Base-by-base conservation (phyloP, 2,888 invertebrate species). In the Pterostichus niger region DNA sequence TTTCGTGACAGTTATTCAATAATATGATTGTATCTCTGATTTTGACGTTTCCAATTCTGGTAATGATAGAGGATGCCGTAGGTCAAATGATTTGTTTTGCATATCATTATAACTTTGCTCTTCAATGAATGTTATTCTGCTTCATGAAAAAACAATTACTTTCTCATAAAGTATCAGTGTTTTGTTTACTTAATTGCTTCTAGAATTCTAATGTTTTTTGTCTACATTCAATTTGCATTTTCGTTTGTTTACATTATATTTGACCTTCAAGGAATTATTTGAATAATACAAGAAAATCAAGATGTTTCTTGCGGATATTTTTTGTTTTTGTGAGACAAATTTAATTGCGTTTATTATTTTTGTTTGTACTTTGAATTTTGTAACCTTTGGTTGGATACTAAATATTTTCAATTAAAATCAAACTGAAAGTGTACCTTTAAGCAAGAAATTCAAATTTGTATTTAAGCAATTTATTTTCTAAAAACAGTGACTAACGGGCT, bases 281-380 rank as follows among this genome's bases (percentile, higher is more conserved):
- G 10, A 24, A 17, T 24, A 13, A 54, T 13, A 6, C 40, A 40
- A 40, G 9, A 2, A 40, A 40, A 40, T 40, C 9, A 7, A 40
- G 9, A 59, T 40, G 6, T 40, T 59, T 59, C 59, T 59, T 31
- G 10, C 59, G 0, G 0, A 59, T 59, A 59, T 31, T 59, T 54
- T 54, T 56, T 17, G 6, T 56, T 24, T 6, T 10, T 1, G 10
- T 17, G 24, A 31, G 11, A 31, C 17, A 10, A 6, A 10, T 59
- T 59, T 59, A 59, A 59, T 59, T 59, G 59, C 24, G 59, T 10
- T 59, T 59, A 59, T 59, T 59, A 59, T 31, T 59, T 59, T 40
- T 40, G 40, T 6, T 7, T 31, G 24, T 59, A 59, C 59, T 59
- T 59, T 59, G 59, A 54, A 59, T 31, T 59, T 59, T 31, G 24